A percentile compares a stretch with the other conserved stretches of the same genome.
Conservation (phyloP, 2,888 invertebrate genomes). For the Drosophila neoperkinsi region DNA sequence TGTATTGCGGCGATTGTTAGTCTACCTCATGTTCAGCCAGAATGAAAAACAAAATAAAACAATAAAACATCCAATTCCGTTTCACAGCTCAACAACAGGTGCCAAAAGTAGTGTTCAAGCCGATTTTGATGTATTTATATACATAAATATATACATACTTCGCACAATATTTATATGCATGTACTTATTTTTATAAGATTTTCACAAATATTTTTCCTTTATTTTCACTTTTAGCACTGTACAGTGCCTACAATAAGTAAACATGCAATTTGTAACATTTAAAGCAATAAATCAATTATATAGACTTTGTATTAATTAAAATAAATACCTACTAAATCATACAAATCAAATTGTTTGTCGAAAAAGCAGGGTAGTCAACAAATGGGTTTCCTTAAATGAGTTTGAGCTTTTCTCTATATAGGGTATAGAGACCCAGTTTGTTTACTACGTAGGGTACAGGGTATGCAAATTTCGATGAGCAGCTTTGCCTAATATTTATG, state of each 20-base stretch:
- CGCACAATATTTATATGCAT: constrained; percentile 43
- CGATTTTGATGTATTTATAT: constrained; percentile 48
- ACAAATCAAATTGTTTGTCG: background rate
- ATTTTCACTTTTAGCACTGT: constrained; percentile 16
- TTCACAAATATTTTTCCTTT: constrained; percentile 28
- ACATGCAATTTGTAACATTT: constrained; percentile 47
- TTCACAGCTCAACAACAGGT: constrained; percentile 48
- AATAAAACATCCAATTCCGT: constrained; percentile 14
- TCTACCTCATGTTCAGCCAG: constrained; percentile 69
- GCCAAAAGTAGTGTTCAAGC: constrained; percentile 63
- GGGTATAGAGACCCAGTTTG: background rate
- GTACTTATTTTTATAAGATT: constrained; percentile 55
- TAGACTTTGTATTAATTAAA: constrained; percentile 46
- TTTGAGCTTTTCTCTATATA: too few species aligned
- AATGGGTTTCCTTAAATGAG: background rate
- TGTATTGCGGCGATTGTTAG: constrained; percentile 59
- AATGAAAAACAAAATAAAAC: constrained; percentile 6
- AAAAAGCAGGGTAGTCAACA: background rate
- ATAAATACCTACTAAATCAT: constrained; percentile 51
- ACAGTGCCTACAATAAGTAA: constrained; percentile 50
- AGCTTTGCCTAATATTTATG: constrained; percentile 9
- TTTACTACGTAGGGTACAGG: background rate
- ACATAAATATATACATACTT: constrained; percentile 8
- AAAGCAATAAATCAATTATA: constrained; percentile 40
- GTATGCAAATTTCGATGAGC: background rate